Percentiles rank a stretch among this genome's conserved stretches.
These are phyloP conservation scores for Diaprepes abbreviatus DNA, from an alignment of 2,888 invertebrate species.

Conservation along the genomic window DNA sequence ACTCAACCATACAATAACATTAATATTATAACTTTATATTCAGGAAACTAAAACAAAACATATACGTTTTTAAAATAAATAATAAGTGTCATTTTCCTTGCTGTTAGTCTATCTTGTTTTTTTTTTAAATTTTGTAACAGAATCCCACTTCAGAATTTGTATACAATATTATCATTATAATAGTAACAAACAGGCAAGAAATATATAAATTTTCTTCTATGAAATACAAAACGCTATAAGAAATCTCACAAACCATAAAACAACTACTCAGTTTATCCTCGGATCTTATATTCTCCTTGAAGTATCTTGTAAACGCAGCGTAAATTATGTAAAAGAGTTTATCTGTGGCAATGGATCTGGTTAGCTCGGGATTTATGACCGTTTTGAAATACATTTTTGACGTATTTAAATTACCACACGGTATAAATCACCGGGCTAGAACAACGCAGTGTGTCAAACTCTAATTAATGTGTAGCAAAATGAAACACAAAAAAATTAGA, in stretches of 20 bases:
- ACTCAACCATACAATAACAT: no score
- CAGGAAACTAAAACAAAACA: no score
- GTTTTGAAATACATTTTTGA: slow-evolving; percentile 44
- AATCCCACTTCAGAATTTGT: no score
- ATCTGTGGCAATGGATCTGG: slow-evolving; percentile 46
- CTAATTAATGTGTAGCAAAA: slow-evolving; percentile 25
- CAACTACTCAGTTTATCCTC: slow-evolving; percentile 25
- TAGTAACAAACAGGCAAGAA: no score
- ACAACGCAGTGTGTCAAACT: slow-evolving; percentile 38
- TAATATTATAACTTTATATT: no score
- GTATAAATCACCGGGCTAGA: slow-evolving; percentile 41
- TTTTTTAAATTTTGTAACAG: no score
- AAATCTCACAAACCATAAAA: slow-evolving; percentile 20
- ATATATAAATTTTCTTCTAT: no score
- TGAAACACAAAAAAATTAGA: slow-evolving; percentile 24
- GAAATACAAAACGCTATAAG: background rate
- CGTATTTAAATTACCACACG: slow-evolving; percentile 43
- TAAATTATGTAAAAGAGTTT: slow-evolving; percentile 46
- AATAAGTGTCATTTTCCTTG: no score
- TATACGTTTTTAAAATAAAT: no score
- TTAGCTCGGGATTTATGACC: slow-evolving; percentile 37
- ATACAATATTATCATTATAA: no score
- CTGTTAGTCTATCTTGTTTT: no score
- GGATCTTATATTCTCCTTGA: slow-evolving; percentile 38
- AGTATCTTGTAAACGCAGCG: slow-evolving; percentile 43